Base-by-base conservation (phyloP, 2,888 invertebrate genomes). In the Limnephilus lunatus region DNA sequence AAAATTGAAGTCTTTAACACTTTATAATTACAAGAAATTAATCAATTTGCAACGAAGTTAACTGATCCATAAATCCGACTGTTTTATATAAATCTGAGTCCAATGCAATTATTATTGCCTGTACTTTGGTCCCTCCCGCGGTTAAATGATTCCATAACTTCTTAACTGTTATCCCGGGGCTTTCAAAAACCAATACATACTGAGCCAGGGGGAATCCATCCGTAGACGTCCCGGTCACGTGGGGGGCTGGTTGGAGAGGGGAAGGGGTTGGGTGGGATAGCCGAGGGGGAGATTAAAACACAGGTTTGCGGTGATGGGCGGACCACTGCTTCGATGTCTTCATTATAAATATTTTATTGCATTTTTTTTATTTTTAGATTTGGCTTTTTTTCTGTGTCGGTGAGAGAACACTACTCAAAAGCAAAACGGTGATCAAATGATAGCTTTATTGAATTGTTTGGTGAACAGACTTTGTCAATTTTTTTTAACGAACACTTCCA, bases 71-170 rank as follows among this genome's bases (percentile, higher is more conserved):
- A 68, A 68, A 68, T n/a, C 68, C n/a, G 9, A 68, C 25, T n/a
- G 68, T 68, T 68, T 68, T 25, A 68, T n/a, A 68, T 68, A 68
- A 68, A 68, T 68, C 68, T 25, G 68, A 25, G 1, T n/a, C 68
- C 68, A 2, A 68, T 68, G 68, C 68, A 68, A 68, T 68, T 68
- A 68, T 68, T 68, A 68, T 68, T 68, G 9, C 68, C 25, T 9
- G 25, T 68, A n/a, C 25, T 68, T 68, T 68, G 68, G 68, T 68
- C 68, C 68, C 68, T 7, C 68, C 68, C 68, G 68, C 25, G n/a
- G 68, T 44, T 80, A 89, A 92, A 92, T 93, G 92, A 93, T 93
- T 93, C 92, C 91, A 93, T 93, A 93, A 93, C 93, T 92, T 91
- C 93, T 93, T 93, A 93, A 90, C 92, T 90, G 92, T 93, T 92